Evolutionary conservation across 2,888 invertebrate species (phyloP).

Genomic region (Ophraella communa): DNA sequence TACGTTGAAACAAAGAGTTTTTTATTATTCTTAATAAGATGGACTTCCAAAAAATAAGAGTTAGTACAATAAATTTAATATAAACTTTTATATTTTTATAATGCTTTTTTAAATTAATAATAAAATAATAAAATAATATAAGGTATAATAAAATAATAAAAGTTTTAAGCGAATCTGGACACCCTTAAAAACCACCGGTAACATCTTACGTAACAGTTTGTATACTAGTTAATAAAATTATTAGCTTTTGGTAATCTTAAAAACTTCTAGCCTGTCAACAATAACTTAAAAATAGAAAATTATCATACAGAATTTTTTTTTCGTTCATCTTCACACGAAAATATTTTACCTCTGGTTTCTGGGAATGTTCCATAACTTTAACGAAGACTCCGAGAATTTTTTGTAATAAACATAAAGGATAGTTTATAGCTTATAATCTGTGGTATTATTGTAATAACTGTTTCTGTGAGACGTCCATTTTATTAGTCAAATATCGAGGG

Average conservation of each 20-base stretch:
- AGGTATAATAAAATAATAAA: neutral
- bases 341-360: constrained; percentile 17
- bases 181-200: neutral
- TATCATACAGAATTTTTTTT: constrained; percentile 13
- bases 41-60: too few relatives aligned
- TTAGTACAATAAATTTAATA: too few relatives aligned
- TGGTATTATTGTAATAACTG: constrained; percentile 40
- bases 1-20: too few relatives aligned
- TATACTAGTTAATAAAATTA: neutral
- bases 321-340: neutral
- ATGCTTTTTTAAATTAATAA: too few relatives aligned
- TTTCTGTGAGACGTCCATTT: constrained; percentile 35
- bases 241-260: neutral
- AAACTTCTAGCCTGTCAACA: neutral
- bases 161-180: neutral
- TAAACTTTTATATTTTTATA: too few relatives aligned
- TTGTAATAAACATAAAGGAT: constrained; percentile 34
- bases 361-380: constrained; percentile 14
- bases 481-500: constrained; percentile 28
- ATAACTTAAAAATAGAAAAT: constrained; percentile 11
- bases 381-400: constrained; percentile 24
- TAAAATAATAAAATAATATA: too few relatives aligned
- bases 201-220: neutral
- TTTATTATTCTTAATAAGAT: too few relatives aligned
- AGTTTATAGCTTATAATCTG: constrained; percentile 38